A percentile compares a stretch with the other conserved stretches of the same genome.
These are phyloP conservation scores for Daboia siamensis DNA, from an alignment of 2,113 vertebrate genomes.

Conservation along the genomic window DNA sequence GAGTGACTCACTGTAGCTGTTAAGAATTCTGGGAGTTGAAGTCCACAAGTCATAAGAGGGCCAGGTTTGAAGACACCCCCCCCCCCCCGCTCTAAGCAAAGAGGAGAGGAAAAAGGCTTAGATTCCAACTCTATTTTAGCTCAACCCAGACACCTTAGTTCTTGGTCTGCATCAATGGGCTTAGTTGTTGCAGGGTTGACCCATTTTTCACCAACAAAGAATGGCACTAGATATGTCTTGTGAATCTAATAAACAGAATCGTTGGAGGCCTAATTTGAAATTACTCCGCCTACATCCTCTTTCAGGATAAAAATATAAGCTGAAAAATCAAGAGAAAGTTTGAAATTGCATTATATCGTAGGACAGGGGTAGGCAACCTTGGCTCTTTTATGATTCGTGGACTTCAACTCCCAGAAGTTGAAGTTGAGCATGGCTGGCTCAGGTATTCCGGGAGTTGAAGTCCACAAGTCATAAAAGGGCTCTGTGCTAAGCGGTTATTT, in stretches of 20 bases:
- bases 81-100: not conserved
- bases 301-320: not conserved
- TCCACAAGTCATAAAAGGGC: no score
- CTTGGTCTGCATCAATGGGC: not conserved
- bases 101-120: not conserved
- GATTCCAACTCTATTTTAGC: not conserved
- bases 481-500: not conserved
- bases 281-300: not conserved
- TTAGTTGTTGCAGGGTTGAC: not conserved
- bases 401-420: no score
- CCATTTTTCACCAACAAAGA: not conserved
- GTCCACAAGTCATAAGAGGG: no score
- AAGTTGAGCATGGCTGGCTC: no score
- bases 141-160: not conserved
- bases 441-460: no score
- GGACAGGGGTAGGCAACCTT: not conserved
- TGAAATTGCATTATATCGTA: not conserved
- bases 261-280: not conserved
- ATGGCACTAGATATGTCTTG: not conserved
- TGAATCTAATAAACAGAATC: not conserved
- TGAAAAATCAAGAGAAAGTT: not conserved
- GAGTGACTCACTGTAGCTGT: no score
- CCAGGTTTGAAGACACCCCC: no score
- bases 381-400: no score
- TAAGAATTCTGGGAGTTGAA: no score